Evolutionary conservation across 2,113 vertebrate species (phyloP), one percentile per base, ranked within the genome.

Genomic region (Zosterops hypoxanthus): DNA sequence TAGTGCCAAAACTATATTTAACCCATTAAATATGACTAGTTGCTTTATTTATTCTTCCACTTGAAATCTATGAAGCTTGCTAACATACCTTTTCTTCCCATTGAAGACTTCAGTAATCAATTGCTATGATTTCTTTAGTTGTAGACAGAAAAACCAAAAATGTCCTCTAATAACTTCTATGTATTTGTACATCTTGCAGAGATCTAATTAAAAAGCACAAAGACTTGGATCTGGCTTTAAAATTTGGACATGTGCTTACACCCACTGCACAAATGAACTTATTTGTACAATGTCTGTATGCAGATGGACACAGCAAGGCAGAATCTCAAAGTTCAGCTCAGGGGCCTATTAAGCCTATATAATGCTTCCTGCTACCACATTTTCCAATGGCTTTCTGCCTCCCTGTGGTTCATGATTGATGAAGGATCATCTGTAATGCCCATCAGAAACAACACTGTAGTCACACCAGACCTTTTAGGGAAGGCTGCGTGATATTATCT

Each of bases 1-100:
- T 39, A 90, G 49, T 94, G 94, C 84, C 95, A 97, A 94, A 97
- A 96, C 90, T 71, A 95, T 26, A 81, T 65, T 97, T 84, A 93
- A 71, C 25, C 81, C 80, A 92, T 88, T 93, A 93, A 96, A 92
- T 34, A 79, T 5, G 9, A 55, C 72, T 12, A 92, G 61, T 29
- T 90, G 79, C 29, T 68, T 42, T 71, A 95, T 52, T 82, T 91
- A 75, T 81, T 93, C 57, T 91, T 96, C 79, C 91, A 96, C 52
- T 87, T 79, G 86, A 90, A 95, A 61, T 33, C 42, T 66, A 31
- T 36, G 44, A 86, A 70, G 63, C 85, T 96, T 96, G 82, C 78
- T 92, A 85, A 97, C 95, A 90, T 88, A 97, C 1, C 17, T 73
- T 44, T 59, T 47, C 22, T 81, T 79, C 19, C 52, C 31, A 15